Evolutionary conservation across 2,113 vertebrate genomes (phyloP).

Genomic region (Hassar affinis): DNA sequence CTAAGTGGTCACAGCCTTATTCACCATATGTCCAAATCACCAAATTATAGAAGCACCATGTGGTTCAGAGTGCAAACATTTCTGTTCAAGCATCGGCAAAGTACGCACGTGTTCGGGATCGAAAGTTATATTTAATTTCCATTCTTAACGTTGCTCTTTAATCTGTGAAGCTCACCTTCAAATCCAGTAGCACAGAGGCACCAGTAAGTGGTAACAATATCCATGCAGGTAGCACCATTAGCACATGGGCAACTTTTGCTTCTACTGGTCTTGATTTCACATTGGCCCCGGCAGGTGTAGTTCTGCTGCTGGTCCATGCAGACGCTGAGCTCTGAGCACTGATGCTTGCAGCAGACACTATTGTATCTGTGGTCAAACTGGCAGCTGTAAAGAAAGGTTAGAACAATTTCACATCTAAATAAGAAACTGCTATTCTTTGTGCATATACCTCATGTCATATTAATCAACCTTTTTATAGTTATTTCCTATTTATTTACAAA

Average conservation of each 20-base stretch:
- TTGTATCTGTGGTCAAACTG: constrained; percentile 70
- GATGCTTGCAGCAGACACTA: constrained; percentile 67
- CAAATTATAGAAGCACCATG: background rate
- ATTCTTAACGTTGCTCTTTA: background rate
- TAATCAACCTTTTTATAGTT: background rate
- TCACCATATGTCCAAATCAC: background rate
- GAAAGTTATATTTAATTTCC: background rate
- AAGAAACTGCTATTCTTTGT: constrained; percentile 34
- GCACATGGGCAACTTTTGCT: constrained; percentile 72
- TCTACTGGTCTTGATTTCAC: constrained; percentile 75
- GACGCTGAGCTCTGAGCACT: constrained; percentile 67
- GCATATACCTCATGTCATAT: background rate
- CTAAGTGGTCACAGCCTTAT: background rate
- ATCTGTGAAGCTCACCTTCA: constrained; percentile 68
- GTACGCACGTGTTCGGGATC: background rate
- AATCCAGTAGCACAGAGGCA: constrained; percentile 72
- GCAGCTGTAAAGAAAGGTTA: constrained; percentile 68
- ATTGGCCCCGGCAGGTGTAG: constrained; percentile 73
- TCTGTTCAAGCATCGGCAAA: background rate
- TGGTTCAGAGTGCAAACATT: background rate
- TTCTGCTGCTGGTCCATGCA: constrained; percentile 69
- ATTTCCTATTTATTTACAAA: background rate
- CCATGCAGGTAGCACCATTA: constrained; percentile 71
- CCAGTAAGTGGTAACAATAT: constrained; percentile 70
- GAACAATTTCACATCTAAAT: constrained; percentile 53